Conservation (phyloP, 2,888 invertebrate species). For the Hymenopus coronatus region DNA sequence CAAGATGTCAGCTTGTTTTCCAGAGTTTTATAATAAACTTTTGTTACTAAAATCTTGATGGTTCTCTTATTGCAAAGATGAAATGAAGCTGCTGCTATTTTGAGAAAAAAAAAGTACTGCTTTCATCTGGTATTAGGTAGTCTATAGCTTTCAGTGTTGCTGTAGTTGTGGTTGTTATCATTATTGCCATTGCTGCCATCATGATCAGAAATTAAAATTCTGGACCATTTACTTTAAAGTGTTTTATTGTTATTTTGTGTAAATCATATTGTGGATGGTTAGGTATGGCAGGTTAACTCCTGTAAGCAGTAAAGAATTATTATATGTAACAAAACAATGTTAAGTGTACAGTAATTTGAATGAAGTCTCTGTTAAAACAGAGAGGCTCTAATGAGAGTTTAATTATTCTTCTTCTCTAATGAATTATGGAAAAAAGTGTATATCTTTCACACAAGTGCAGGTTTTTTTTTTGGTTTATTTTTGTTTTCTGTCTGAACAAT, state of each 20-base stretch:
- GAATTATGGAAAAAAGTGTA: too few species aligned
- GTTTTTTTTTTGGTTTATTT: too few species aligned
- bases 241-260: background rate
- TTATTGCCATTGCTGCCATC: background rate
- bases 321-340: background rate
- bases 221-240: background rate
- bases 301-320: background rate
- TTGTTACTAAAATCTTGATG: background rate
- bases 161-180: constrained; percentile 4
- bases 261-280: background rate
- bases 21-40: background rate
- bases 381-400: background rate
- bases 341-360: background rate
- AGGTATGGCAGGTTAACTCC: background rate
- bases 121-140: constrained; percentile 1
- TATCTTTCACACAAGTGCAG: too few species aligned
- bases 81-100: background rate
- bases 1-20: background rate
- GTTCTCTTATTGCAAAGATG: background rate
- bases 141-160: constrained; percentile 19
- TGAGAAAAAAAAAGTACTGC: background rate
- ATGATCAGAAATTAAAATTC: background rate
- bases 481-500: too few species aligned
- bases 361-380: background rate
- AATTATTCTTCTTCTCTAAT: too few species aligned